Evolutionary conservation across 2,888 invertebrate genomes (phyloP), one percentile per base, ranked within the genome.

Genomic region (Trichacis sp.): DNA sequence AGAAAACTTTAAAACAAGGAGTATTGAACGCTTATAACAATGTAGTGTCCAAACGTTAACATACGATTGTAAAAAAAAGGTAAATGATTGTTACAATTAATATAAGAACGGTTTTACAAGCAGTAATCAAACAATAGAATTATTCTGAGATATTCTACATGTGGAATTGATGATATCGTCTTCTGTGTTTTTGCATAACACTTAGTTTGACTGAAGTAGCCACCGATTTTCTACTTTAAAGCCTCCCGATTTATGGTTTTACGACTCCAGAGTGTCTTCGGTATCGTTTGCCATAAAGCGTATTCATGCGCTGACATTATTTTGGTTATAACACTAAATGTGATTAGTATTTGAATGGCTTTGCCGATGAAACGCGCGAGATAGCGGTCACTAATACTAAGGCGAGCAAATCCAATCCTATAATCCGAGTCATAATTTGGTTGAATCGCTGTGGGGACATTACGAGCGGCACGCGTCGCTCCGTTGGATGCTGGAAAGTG

Each of bases 391-490:
- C 59, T 64, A 68, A 68, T 68, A 58, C 45, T 53, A 59, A 62
- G 64, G 60, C 51, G 61, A 68, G 59, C 68, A 64, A 67, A 68
- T 73, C 69, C 71, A 74, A 77, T 75, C 75, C 72, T 46, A 67
- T 75, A 74, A 77, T 73, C 77, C 69, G 63, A 73, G 67, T 72
- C 73, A 70, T 77, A 75, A 77, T 69, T 68, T 64, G 63, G 56
- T 61, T 43, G 54, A 64, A 55, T 68, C 68, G 67, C 71, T 70
- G 66, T 53, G 64, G 54, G 55, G 69, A 66, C 64, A 69, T 73
- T 68, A 73, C 67, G 72, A 45, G 71, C 70, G 79, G 74, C 80
- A 77, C 79, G 77, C 76, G 76, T 73, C 74, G 72, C 73, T 24
- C 76, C 51, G 52, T 68, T 58, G 74, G 77, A 61, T 67, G 53